Conservation (phyloP, 2,113 vertebrate genomes). For the Oreochromis aureus region DNA sequence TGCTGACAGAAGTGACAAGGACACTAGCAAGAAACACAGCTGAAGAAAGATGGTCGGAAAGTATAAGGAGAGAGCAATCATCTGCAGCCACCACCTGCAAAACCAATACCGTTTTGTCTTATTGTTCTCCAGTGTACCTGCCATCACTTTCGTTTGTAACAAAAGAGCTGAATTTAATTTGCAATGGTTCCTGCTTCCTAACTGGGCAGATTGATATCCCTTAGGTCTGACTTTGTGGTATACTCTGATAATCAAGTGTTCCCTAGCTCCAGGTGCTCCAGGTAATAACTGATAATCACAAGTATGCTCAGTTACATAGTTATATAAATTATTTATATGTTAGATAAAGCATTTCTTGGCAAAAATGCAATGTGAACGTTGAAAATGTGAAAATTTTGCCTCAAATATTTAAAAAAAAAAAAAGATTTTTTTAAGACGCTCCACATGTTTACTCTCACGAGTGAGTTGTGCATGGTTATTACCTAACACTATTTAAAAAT, state of each 20-base stretch:
- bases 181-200: background rate
- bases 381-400: background rate
- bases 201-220: background rate
- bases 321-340: background rate
- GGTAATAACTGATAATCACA: background rate
- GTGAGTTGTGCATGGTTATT: background rate
- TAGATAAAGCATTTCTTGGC: background rate
- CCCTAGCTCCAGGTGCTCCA: background rate
- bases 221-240: background rate
- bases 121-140: background rate
- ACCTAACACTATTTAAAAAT: background rate
- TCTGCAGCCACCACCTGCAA: background rate
- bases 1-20: background rate
- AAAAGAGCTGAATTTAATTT: background rate
- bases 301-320: background rate
- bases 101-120: background rate
- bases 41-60: background rate
- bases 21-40: background rate
- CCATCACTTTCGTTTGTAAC: background rate
- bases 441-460: background rate
- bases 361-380: background rate
- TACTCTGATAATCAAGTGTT: background rate
- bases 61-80: background rate
- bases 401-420: background rate
- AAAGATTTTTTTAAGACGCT: accelerated